phyloP scores from a whole-genome alignment of 2,797 vertebrate genomes.

The Sparus aurata region DNA sequence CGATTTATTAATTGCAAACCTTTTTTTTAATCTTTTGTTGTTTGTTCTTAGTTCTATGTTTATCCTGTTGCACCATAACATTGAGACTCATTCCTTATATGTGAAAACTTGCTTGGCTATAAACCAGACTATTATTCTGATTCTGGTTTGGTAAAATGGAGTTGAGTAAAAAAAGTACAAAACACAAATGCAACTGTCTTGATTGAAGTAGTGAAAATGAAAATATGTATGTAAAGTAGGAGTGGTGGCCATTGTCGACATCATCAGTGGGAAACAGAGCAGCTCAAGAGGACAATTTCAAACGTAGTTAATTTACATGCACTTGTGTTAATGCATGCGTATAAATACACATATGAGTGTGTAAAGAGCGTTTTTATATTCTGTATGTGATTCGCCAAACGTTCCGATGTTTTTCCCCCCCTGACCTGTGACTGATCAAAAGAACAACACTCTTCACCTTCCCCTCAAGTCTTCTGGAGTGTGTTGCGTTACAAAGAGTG shows the following conservation, averaged over 20 bases:
- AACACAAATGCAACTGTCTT: too few relatives aligned
- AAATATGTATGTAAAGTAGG: not conserved
- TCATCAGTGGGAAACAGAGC: not conserved
- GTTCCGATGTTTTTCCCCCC: not conserved
- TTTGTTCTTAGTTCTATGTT: too few relatives aligned
- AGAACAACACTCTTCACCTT: slow-evolving; percentile 41
- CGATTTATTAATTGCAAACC: too few relatives aligned
- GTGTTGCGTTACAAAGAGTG: slow-evolving; percentile 42
- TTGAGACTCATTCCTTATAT: too few relatives aligned
- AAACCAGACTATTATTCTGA: too few relatives aligned
- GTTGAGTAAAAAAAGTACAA: too few relatives aligned
- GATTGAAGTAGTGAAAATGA: slow-evolving; percentile 1
- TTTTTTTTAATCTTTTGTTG: too few relatives aligned
- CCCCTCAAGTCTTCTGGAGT: slow-evolving; percentile 31
- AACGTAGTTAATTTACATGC: not conserved
- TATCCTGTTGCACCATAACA: too few relatives aligned
- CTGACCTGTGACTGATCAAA: slow-evolving; percentile 32
- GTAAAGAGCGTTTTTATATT: not conserved
- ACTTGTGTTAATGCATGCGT: not conserved
- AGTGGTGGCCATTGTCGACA: not conserved
- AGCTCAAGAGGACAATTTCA: not conserved
- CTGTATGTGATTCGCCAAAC: slow-evolving; percentile 25
- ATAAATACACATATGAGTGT: not conserved
- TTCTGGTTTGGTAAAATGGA: too few relatives aligned
- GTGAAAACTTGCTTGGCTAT: too few relatives aligned